Conservation (phyloP, 2,797 vertebrate species). For the Halcyon badia region DNA sequence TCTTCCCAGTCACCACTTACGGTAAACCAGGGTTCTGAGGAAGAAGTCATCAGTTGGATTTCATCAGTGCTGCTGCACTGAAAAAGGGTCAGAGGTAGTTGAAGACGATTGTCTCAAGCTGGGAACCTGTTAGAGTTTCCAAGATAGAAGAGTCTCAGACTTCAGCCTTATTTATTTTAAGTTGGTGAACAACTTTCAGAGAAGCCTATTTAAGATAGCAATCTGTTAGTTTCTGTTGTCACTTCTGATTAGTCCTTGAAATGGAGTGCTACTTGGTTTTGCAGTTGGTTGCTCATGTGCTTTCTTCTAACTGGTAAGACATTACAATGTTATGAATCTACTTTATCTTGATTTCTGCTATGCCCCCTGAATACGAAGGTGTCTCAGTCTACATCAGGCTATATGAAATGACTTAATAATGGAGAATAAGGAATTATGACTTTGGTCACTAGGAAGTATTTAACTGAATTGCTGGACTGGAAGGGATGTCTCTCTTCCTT, state of each 20-base stretch:
- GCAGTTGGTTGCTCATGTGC: neutral
- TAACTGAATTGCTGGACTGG: neutral
- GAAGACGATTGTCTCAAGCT: neutral
- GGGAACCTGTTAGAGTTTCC: neutral
- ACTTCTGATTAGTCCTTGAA: neutral
- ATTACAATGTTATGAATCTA: neutral
- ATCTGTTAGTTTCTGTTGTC: neutral
- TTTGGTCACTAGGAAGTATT: neutral
- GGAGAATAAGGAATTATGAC: neutral
- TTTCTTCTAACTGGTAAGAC: neutral
- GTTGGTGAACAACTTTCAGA: neutral
- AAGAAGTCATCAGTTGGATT: neutral
- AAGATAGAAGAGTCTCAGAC: neutral
- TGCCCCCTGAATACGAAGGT: accelerated
- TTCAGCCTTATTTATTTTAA: neutral
- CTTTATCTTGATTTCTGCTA: neutral
- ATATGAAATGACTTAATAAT: neutral
- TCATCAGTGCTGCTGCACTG: neutral
- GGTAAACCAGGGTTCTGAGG: neutral
- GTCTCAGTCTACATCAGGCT: neutral
- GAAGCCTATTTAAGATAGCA: neutral
- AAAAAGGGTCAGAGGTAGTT: neutral
- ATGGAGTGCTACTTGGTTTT: neutral
- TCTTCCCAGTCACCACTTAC: neutral
- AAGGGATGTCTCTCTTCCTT: neutral